Base-by-base conservation (phyloP, 37 sponge, comb jelly and placozoan species). In the Petrosia ficiformis region DNA sequence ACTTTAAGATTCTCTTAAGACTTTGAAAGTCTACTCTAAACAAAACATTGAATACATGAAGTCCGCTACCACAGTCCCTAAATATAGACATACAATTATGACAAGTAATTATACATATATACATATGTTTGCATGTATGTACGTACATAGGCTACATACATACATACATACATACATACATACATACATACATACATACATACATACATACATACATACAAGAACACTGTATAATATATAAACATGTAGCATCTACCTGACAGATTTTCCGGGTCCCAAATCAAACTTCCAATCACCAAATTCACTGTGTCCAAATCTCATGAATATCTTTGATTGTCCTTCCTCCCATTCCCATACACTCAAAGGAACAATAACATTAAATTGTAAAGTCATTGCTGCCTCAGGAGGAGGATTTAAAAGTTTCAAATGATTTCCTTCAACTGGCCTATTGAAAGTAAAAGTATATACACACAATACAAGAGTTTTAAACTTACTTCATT, bases 281-380 rank as follows among this genome's bases (percentile, higher is more conserved):
- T 59, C 39, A 36, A 21, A 1, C 25, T 58, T 2, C 83, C 83
- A 82, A 6, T 75, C 21, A 11, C 83, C 83, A 67, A 82, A 76
- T 35, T 31, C 26, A 4, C 40, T 42, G 14, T 70, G 61, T n/a
- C 77, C 77, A 70, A 83, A 83, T 1, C 48, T 34, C 39, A 83
- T 76, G 37, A 42, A 54, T 44, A 83, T 33, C 14, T 24, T n/a
- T n/a, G 57, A 38, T 0, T 14, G 21, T 42, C 32, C 56, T 61
- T 61, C 63, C 35, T 76, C 64, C 76, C 76, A 83, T 26, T 61
- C 29, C 84, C 84, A 83, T 1, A 43, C 21, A 5, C 42, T 38
- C 21, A 34, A 0, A 24, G 77, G 84, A 37, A 83, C 35, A 6
- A 83, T 19, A 32, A 60, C 84, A 59, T 70, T 54, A 59, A 83